Conservation (phyloP, 37 sponge, comb jelly and placozoan species). For the Halisarca cf. caerulea region DNA sequence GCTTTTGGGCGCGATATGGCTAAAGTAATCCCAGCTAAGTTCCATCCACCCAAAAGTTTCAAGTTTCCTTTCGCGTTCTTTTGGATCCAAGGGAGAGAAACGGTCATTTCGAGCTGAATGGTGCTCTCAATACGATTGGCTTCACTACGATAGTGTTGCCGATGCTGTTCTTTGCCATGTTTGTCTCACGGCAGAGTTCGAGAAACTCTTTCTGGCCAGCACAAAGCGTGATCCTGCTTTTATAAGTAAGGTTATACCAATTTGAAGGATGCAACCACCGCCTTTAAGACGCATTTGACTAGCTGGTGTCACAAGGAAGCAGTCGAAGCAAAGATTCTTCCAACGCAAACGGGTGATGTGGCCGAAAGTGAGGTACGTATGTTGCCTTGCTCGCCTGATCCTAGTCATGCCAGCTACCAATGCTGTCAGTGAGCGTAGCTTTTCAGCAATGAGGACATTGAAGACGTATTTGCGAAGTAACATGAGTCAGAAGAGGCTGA, state of each 20-base stretch:
- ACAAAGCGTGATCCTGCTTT: conserved; percentile 60
- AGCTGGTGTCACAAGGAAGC: conserved; percentile 76
- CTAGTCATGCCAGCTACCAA: too few relatives aligned
- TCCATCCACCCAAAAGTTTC: background rate
- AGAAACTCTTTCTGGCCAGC: conserved; percentile 40
- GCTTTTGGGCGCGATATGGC: background rate
- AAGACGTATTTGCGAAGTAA: too few relatives aligned
- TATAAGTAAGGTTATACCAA: conserved; percentile 64
- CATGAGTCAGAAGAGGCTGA: too few relatives aligned
- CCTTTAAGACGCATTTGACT: conserved; percentile 66
- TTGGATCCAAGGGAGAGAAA: background rate
- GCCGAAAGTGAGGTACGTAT: too few relatives aligned
- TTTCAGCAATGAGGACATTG: too few relatives aligned
- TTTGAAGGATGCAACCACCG: conserved; percentile 72
- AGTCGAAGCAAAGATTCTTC: conserved; percentile 62
- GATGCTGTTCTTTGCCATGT: conserved; percentile 31
- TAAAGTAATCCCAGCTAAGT: background rate
- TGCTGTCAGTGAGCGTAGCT: too few relatives aligned
- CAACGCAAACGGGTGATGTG: conserved; percentile 42
- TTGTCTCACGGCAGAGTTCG: conserved; percentile 33
- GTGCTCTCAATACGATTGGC: background rate
- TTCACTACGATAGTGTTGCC: background rate
- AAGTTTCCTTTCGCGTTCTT: background rate
- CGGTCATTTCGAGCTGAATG: background rate
- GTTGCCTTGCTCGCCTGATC: too few relatives aligned